These are phyloP conservation scores for Drosophila tsacasi DNA, from an alignment of 1,140 invertebrate species.

Conservation along the genomic window DNA sequence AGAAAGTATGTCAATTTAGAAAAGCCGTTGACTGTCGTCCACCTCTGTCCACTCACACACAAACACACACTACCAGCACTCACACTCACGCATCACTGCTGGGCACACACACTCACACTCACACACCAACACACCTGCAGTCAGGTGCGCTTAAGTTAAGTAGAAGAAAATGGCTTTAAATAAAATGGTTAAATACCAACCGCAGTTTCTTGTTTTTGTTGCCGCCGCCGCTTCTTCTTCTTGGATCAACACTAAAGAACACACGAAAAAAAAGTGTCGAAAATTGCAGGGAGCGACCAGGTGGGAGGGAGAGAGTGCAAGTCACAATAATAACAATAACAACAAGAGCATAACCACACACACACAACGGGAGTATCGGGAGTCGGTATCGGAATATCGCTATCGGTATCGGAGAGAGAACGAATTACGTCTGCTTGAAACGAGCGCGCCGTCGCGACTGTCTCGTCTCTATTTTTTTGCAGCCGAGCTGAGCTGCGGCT, in stretches of 20 bases:
- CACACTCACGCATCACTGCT: conserved; percentile 12
- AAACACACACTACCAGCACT: conserved; percentile 23
- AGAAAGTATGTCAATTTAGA: conserved; percentile 83
- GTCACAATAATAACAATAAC: conserved; percentile 32
- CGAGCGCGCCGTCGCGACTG: conserved; percentile 80
- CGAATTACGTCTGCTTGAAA: conserved; percentile 68
- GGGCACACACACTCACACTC: conserved; percentile 14
- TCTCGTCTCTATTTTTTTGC: conserved; percentile 61
- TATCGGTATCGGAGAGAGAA: conserved; percentile 32
- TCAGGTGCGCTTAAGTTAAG: conserved; percentile 32
- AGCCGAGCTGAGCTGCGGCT: conserved; percentile 2
- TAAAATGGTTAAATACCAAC: conserved; percentile 45
- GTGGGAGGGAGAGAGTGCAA: conserved; percentile 25
- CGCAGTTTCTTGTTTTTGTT: conserved; percentile 48
- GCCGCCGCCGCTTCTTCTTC: conserved; percentile 5
- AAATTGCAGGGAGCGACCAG: conserved; percentile 32
- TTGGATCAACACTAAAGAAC: conserved; percentile 50
- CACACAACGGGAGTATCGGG: conserved; percentile 32
- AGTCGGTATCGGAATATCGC: conserved; percentile 16
- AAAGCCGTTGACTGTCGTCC: conserved; percentile 80
- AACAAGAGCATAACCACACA: conserved; percentile 40
- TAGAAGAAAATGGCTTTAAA: conserved; percentile 13
- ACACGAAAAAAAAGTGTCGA: conserved; percentile 68
- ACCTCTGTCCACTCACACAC: conserved; percentile 41
- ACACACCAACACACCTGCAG: neutral